Percentiles rank a stretch among this genome's conserved stretches.
phyloP scores from a whole-genome alignment of 2,113 vertebrate genomes.

The Pelobates fuscus region DNA sequence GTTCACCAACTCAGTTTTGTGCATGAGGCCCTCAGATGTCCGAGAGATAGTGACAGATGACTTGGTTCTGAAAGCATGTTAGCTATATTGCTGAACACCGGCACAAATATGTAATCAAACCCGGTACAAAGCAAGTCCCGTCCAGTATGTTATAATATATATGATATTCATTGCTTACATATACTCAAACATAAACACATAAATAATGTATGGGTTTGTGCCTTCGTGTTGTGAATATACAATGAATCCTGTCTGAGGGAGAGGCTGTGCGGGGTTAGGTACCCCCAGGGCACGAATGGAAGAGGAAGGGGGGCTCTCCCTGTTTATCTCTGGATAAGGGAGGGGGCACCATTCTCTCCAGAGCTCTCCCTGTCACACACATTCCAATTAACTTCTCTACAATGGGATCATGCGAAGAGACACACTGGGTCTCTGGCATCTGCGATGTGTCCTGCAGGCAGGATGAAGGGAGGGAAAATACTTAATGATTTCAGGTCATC shows the following conservation, averaged over 20 bases:
- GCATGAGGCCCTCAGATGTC: too few species aligned
- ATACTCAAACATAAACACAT: neutral
- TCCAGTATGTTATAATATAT: too few species aligned
- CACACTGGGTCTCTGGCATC: conserved; percentile 44
- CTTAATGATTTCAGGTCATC: conserved; percentile 26
- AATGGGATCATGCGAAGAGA: conserved; percentile 40
- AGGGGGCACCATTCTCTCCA: neutral
- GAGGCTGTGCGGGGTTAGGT: conserved; percentile 25
- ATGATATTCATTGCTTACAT: neutral
- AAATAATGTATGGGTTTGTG: conserved; percentile 10
- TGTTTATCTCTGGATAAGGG: conserved; percentile 36
- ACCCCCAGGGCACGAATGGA: conserved; percentile 21
- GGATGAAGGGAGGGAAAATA: neutral
- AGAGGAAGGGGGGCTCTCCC: conserved; percentile 15
- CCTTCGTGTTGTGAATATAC: conserved; percentile 3
- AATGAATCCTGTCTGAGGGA: conserved; percentile 20
- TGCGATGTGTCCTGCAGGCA: conserved; percentile 42
- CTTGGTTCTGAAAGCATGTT: too few species aligned
- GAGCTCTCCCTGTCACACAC: conserved; percentile 33
- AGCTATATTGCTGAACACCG: too few species aligned
- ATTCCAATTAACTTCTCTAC: conserved; percentile 45
- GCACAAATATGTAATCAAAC: too few species aligned
- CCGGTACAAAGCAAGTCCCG: too few species aligned
- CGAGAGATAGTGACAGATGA: too few species aligned
- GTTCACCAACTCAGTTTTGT: too few species aligned